Base-by-base conservation (phyloP, 2,113 vertebrate species). In the Tupaia chinensis region DNA sequence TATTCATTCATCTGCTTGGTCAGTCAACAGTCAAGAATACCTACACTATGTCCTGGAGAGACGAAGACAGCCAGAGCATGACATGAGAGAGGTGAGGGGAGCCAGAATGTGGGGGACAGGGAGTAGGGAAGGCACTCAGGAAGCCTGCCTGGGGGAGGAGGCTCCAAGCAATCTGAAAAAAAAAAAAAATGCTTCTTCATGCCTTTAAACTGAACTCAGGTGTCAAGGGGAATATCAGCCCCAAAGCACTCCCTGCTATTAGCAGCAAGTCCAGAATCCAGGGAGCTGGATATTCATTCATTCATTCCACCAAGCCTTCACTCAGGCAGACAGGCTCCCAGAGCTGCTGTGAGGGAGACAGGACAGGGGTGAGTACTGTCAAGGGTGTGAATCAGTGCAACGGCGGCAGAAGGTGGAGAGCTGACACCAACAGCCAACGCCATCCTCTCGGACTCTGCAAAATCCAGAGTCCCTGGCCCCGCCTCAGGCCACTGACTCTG, bases 121-220 rank as follows among this genome's bases (percentile, higher is more conserved):
- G 29, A 22, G 22, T 27, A 13, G 23, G 20, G 65, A 58, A 6
- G 25, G 23, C 25, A 89, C 29, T 23, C 25, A 19, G 78, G 79
- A 84, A 66, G 96, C 34, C 88, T 82, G 63, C 84, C 79, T 68
- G 74, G 69, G 82, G 84, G 79, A 89, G 44, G 61, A 1, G 17
- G 16, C 58, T 27, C 56, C 9, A 10, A 56, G 53, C 63, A 9
- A 61, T 61, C 25, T 70, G 23, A n/a, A n/a, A n/a, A n/a, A n/a
- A n/a, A n/a, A 44, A 70, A 73, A 86, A 85, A 86, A 82, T 0
- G 9, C 23, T 8, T 65, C 60, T 20, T 87, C 2, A 0, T 19
- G 16, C 53, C 60, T 69, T 29, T 91, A 15, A 63, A 58, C 8
- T 5, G 60, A 80, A 9, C 20, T 79, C 23, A 22, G 29, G 4